Base-by-base conservation (phyloP, 2,888 invertebrate species). In the Phanerotoma sp. region DNA sequence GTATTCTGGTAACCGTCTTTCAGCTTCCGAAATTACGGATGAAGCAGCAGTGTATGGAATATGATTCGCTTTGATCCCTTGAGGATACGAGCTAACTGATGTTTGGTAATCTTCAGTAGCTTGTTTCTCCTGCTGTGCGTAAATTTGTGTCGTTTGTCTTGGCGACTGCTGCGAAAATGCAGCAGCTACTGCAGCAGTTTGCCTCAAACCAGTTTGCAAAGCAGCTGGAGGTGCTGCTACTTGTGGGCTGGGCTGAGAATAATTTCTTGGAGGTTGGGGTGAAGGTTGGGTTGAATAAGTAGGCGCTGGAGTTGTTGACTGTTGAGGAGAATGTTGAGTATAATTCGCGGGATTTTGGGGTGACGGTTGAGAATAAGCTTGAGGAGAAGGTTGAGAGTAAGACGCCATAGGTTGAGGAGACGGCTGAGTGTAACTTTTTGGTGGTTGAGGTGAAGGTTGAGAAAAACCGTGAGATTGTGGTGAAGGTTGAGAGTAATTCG, bases 331-430 rank as follows among this genome's bases (percentile, higher is more conserved):
- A 1, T 63, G 20, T 38, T 68, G 70, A 13, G 71, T 65, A 48
- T 72, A 72, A 20, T 66, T 56, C 4, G 61, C 57, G 1, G 71
- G 69, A 21, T 62, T 55, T 67, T 81, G 84, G 1, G 82, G 79
- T 42, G 79, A 79, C 54, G 79, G 82, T 33, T 80, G 79, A 61
- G 80, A 80, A 44, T 80, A 22, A 80, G 80, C 51, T 75, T 79
- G 56, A 16, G 79, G 69, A 16, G 73, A 67, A 1, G 64, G 58
- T n/a, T 62, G 62, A 22, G 62, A 59, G 46, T 63, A 62, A 41
- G 62, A 48, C 10, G 65, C 61, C 79, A 83, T 67, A 46, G 66
- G 81, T 38, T 71, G 70, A 9, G 76, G 68, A 10, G 72, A 71
- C 3, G 68, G 61, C 20, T 74, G 74, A 1, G 74, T 70, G 21